Base-by-base conservation (phyloP, 2,797 vertebrate species). In the Spea hammondii region DNA sequence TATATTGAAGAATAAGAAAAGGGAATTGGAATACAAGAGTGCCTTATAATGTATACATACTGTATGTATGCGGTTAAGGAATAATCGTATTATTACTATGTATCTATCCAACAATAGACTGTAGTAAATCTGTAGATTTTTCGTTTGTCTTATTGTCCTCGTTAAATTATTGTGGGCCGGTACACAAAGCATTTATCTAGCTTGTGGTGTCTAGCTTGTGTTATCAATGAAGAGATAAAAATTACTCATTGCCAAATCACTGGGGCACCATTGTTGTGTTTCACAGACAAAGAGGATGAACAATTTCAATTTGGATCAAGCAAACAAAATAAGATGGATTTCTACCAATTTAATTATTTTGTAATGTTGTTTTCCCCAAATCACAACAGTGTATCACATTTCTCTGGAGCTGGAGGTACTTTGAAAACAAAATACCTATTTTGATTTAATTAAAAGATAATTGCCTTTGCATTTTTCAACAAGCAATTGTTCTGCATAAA, bases 361-460 rank as follows among this genome's bases (percentile, higher is more conserved):
- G 32, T 32, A 32, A 32, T 5, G 6, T 74, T 69, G 46, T 46
- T 54, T 69, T 45, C 59, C 32, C 32, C 32, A 32, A 53, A 62
- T 74, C 60, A 67, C 49, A 79, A 11, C 46, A 59, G 54, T 59
- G 55, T 60, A 60, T 48, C 13, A 72, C 55, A 64, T 50, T 50
- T 64, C 51, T 49, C 4, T 47, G 55, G 50, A 62, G 53, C 6
- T 74, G 14, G 47, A 69, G 49, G 65, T 46, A 70, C 47, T 74
- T 74, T 14, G 53, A 17, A 74, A 5, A 32, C 60, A 62, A 79
- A 51, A 64, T 54, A 69, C n/a, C 9, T 65, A 13, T 79, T 74
- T 79, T 79, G 65, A 79, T 79, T 74, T 74, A 79, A 79, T 74
- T 79, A 79, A 79, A 69, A 53, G 78, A 74, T 79, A 79, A 79